Evolutionary conservation across 2,113 vertebrate species (phyloP).

Genomic region (Xiphophorus hellerii): DNA sequence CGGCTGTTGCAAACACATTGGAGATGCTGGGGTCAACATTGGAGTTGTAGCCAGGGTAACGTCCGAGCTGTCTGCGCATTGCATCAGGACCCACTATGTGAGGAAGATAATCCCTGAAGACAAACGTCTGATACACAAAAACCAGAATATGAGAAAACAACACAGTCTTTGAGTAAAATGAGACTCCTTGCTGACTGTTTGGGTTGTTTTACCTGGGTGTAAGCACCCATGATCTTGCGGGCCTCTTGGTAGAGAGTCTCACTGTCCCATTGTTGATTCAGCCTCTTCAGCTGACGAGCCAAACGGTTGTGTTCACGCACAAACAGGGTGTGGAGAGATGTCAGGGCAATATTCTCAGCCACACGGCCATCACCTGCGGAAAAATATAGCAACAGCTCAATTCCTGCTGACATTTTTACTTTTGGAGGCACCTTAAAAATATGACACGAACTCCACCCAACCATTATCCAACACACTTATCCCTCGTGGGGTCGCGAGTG

Average conservation of each 20-base stretch:
- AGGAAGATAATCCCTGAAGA: conserved; percentile 87
- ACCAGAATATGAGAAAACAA: neutral
- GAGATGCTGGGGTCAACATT: conserved; percentile 84
- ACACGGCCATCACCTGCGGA: conserved; percentile 78
- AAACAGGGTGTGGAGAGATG: conserved; percentile 79
- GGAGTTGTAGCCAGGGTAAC: conserved; percentile 77
- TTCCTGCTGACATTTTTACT: neutral
- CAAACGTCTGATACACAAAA: conserved; percentile 80
- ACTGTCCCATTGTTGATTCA: conserved; percentile 78
- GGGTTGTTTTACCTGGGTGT: conserved; percentile 72
- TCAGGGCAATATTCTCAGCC: conserved; percentile 78
- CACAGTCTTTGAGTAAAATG: neutral
- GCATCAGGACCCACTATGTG: conserved; percentile 72
- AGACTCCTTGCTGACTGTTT: neutral
- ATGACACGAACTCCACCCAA: conserved; percentile 82
- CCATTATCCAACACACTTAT: conserved; percentile 70
- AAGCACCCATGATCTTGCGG: conserved; percentile 82
- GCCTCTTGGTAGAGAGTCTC: conserved; percentile 81
- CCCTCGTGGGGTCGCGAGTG: conserved; percentile 39
- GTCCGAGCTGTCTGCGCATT: conserved; percentile 68
- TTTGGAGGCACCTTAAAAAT: conserved; percentile 81
- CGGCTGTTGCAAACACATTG: conserved; percentile 87
- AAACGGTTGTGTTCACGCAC: conserved; percentile 83
- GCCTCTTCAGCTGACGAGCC: conserved; percentile 66
- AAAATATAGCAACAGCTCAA: neutral